A percentile compares a stretch with the other conserved stretches of the same genome.
Conservation (phyloP, 2,888 invertebrate species). For the Eubasilissa splendida region DNA sequence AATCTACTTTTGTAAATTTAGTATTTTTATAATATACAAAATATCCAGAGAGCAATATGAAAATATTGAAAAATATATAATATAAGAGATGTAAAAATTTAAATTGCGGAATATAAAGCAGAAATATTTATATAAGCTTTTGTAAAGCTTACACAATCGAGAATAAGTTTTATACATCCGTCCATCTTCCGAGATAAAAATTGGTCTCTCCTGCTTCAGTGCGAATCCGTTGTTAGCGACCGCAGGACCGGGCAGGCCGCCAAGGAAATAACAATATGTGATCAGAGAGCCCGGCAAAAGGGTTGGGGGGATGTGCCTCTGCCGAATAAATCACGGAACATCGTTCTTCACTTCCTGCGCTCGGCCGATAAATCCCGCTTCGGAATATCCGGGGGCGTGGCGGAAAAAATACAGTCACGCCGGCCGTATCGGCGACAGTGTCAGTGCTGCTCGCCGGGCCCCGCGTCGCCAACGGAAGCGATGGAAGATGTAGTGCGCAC, state of each 20-base stretch:
- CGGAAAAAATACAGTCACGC: slow-evolving; percentile 3
- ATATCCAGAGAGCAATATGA: no score
- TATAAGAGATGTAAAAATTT: no score
- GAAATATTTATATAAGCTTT: no score
- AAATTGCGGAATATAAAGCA: no score
- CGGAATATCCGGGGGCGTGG: slow-evolving; percentile 54
- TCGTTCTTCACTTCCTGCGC: slow-evolving; percentile 54
- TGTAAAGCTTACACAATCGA: no score
- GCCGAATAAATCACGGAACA: slow-evolving; percentile 56
- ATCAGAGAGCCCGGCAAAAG: slow-evolving; percentile 33
- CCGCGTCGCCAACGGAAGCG: no score
- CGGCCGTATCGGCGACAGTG: not conserved
- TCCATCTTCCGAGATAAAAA: not conserved
- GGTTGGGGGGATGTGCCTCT: slow-evolving; percentile 45
- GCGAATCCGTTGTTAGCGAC: slow-evolving; percentile 21
- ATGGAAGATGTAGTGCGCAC: no score
- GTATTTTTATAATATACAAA: no score
- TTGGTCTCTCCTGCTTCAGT: not conserved
- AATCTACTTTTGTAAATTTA: no score
- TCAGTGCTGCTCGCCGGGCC: no score
- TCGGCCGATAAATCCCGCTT: slow-evolving; percentile 54
- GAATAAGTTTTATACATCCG: no score
- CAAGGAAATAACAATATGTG: slow-evolving; percentile 51
- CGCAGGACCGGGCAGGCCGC: slow-evolving; percentile 29
- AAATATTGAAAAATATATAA: no score